Evolutionary conservation across 2,888 invertebrate species (phyloP).

Genomic region (Craniophora ligustri): DNA sequence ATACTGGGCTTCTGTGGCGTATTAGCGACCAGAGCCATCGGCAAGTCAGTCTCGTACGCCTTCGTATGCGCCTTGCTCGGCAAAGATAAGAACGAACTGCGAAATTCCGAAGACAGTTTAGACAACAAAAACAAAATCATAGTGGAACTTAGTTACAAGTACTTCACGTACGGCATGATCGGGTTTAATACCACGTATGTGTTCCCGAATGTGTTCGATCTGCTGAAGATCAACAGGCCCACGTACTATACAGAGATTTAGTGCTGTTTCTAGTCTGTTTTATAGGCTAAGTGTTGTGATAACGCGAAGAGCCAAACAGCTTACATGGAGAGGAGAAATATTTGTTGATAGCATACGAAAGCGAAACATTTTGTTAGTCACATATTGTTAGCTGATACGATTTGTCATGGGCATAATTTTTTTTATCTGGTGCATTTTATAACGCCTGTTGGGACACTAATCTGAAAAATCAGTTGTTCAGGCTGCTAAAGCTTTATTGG

Average conservation of each 20-base stretch:
- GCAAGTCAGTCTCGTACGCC: constrained; percentile 91
- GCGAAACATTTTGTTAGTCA: not conserved
- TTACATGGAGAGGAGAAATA: constrained; percentile 1
- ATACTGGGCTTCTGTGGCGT: constrained; percentile 93
- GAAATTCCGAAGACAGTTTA: constrained; percentile 90
- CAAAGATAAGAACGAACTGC: constrained; percentile 90
- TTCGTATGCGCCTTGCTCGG: constrained; percentile 91
- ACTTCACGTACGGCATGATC: constrained; percentile 93
- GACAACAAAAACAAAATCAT: constrained; percentile 92
- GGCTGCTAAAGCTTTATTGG: no score
- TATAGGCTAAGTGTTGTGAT: constrained; percentile 6
- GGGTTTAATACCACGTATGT: constrained; percentile 94
- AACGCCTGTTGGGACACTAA: no score
- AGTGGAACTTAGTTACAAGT: constrained; percentile 95
- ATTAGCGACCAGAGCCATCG: constrained; percentile 90
- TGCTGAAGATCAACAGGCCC: constrained; percentile 93
- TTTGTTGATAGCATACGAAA: constrained; percentile 3
- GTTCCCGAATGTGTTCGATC: constrained; percentile 93
- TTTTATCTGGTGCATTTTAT: no score
- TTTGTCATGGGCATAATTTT: no score
- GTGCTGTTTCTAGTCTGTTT: constrained; percentile 54
- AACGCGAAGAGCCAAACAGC: constrained; percentile 7
- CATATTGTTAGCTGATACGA: no score
- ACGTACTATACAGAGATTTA: constrained; percentile 96
- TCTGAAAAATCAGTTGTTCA: no score